Base-by-base conservation (phyloP, 35 echinoderm and acorn worm genomes). In the Hemicentrotus pulcherrimus region DNA sequence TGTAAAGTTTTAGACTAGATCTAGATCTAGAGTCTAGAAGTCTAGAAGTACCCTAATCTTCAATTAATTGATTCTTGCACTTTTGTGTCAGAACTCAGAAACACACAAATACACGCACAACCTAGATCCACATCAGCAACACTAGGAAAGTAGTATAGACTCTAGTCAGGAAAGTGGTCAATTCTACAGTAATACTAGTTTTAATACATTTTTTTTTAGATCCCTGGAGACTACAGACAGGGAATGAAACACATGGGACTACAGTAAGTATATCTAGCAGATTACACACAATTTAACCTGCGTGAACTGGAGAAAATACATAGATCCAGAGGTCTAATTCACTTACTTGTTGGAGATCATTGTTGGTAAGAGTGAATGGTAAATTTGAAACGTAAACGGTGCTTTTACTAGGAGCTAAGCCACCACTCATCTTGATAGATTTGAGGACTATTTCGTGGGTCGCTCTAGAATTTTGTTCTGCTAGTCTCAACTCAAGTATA, bases 311-410 rank as follows among this genome's bases (percentile, higher is more conserved):
- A 86, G 24, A 86, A 30, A 86, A 31, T 9, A 86, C 86, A 33
- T 86, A 22, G 9, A 86, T 55, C 86, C 24, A 33, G 22, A 31
- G 86, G 9, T 86, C 32, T 86, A 86, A 31, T 33, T 30, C 30
- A 45, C 88, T 90, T 95, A 99, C 98, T 93, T 99, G 96, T 35
- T 99, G 96, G 9, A 99, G 94, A 71, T 99, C 98, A 92, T 99
- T 99, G 78, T 99, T 99, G 32, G 98, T 99, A 13, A 99, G 92
- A 52, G 98, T 96, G 70, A 99, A 99, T 19, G 97, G 98, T 48
- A 99, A 61, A 91, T 99, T 99, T 48, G 98, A 99, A 9, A 97
- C 98, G 86, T 99, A 99, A 12, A 97, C 95, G n/a, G 98, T 99
- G 70, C 96, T 99, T 95, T 99, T 99, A 90, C 98, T 99, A 15